Evolutionary conservation across 2,888 invertebrate species (phyloP).

Genomic region (Ommatoiulus sabulosus): DNA sequence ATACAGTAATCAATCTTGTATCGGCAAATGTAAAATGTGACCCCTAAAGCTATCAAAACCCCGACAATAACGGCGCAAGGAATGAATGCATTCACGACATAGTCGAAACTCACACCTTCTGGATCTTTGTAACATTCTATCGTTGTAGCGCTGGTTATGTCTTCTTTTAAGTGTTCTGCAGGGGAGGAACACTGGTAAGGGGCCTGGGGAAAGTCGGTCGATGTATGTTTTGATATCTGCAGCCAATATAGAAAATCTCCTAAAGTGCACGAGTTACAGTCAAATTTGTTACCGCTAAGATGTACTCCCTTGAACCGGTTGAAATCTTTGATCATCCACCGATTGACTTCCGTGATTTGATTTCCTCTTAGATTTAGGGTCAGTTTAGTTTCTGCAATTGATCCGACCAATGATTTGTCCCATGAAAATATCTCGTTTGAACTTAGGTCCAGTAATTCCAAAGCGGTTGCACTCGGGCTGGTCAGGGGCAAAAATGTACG

Average conservation of each 20-base stretch:
- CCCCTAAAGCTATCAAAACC: neutral
- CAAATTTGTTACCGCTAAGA: constrained; percentile 47
- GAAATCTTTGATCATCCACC: constrained; percentile 48
- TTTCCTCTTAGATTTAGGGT: constrained; percentile 37
- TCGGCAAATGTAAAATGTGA: neutral
- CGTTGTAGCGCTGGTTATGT: neutral
- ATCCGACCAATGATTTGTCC: neutral
- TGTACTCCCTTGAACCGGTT: neutral
- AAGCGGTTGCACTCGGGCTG: neutral
- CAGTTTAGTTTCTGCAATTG: neutral
- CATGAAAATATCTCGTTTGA: constrained; percentile 22
- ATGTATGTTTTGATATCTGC: neutral
- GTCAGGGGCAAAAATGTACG: neutral
- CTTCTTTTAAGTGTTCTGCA: neutral
- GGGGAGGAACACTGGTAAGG: constrained; percentile 47
- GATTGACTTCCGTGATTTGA: neutral
- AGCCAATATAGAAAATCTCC: constrained; percentile 20
- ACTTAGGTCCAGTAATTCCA: constrained; percentile 14
- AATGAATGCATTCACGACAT: neutral
- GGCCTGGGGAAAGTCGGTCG: neutral
- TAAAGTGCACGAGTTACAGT: constrained; percentile 44
- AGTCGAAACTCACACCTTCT: neutral
- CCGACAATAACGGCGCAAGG: neutral
- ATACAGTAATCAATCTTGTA: neutral
- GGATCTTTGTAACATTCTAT: neutral